A percentile compares a stretch with the other conserved stretches of the same genome.
Evolutionary conservation across 2,113 vertebrate genomes (phyloP).

Genomic region (Sphaerodactylus townsendi): DNA sequence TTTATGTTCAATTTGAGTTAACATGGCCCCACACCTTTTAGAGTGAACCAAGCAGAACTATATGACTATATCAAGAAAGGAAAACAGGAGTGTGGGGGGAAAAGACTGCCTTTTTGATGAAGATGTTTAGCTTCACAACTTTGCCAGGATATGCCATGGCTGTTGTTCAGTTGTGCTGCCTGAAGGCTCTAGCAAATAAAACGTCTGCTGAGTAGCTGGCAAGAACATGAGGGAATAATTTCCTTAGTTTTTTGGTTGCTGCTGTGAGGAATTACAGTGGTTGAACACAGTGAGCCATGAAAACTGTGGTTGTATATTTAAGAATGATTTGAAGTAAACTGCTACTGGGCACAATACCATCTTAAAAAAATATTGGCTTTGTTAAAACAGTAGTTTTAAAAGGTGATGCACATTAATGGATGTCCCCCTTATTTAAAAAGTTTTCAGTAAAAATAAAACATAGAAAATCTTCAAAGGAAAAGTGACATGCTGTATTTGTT

Average conservation of each 20-base stretch:
- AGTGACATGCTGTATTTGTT: constrained; percentile 37
- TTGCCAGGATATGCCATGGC: not conserved
- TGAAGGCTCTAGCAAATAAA: constrained; percentile 45
- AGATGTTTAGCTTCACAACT: constrained; percentile 26
- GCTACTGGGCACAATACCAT: constrained; percentile 43
- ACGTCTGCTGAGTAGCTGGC: constrained; percentile 53
- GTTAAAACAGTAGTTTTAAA: constrained; percentile 29
- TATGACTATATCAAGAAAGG: constrained; percentile 6
- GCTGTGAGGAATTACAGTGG: constrained; percentile 53
- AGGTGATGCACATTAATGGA: constrained; percentile 36
- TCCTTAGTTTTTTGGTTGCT: constrained; percentile 56
- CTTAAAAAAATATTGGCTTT: constrained; percentile 52
- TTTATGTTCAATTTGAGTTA: not conserved
- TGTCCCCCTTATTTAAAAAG: constrained; percentile 45
- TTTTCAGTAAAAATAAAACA: constrained; percentile 50
- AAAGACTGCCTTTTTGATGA: constrained; percentile 12
- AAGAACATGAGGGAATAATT: constrained; percentile 74
- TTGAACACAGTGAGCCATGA: constrained; percentile 34
- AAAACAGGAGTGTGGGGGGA: not conserved
- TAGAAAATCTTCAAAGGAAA: constrained; percentile 49
- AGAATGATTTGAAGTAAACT: constrained; percentile 43
- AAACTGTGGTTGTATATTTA: constrained; percentile 39
- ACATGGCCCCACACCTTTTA: constrained; percentile 1
- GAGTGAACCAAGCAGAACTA: not conserved
- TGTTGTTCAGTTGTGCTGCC: constrained; percentile 50